Evolutionary conservation across 2,113 vertebrate genomes (phyloP).

Genomic region (Uropsilus gracilis): DNA sequence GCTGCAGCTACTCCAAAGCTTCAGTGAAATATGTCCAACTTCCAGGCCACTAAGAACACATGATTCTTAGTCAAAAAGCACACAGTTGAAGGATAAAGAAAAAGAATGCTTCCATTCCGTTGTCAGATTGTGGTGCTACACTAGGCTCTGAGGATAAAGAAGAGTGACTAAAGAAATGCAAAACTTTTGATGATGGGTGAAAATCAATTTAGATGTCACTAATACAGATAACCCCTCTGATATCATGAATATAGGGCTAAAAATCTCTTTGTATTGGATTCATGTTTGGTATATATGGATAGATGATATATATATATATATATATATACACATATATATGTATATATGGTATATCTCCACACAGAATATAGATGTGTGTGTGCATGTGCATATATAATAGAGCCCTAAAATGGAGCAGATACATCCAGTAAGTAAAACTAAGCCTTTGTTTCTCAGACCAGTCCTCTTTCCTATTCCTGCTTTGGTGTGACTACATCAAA

Average conservation of each 20-base stretch:
- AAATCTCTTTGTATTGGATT: not conserved
- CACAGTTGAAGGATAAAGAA: not conserved
- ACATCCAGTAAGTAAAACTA: not conserved
- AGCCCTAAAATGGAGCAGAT: not conserved
- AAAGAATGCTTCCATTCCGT: not conserved
- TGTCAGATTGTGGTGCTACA: not conserved
- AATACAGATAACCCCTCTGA: too few species aligned
- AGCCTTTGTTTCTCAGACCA: not conserved
- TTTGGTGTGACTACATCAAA: not conserved
- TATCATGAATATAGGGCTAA: not conserved
- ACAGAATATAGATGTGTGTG: not conserved
- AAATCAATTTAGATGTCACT: not conserved
- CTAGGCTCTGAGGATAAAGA: not conserved
- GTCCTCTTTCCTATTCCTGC: not conserved
- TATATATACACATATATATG: too few species aligned
- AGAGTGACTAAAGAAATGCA: not conserved
- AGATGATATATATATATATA: accelerated
- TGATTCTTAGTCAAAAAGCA: not conserved
- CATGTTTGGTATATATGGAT: not conserved
- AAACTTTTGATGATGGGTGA: not conserved
- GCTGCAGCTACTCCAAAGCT: not conserved
- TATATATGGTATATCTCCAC: not conserved
- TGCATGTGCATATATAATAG: accelerated
- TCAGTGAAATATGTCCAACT: not conserved
- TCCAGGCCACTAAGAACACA: not conserved